Evolutionary conservation across 2,113 vertebrate genomes (phyloP), one percentile per base, ranked within the genome.

Genomic region (Lipotes vexillifer): DNA sequence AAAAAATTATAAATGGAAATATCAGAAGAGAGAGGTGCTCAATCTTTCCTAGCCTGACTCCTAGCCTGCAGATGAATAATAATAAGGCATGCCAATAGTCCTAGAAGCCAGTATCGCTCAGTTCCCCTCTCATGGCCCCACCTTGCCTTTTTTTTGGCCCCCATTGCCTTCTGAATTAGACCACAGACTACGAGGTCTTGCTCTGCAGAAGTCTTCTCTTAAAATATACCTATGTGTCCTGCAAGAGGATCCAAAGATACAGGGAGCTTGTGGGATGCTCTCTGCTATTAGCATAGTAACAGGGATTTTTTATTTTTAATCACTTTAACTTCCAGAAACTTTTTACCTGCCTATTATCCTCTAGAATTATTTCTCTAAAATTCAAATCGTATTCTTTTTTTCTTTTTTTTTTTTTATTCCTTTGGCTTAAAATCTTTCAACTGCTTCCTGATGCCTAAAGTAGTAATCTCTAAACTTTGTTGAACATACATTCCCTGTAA

Each of bases 331-430:
- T 77, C 25, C 17, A 86, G 72, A 27, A 46, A 25, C 14, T 86
- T 85, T 92, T 8, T 38, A 29, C 46, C 46, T 68, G 12, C 36
- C 20, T 74, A 3, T 11, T 86, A 15, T 33, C n/a, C 29, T 65
- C 71, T 59, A 91, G 38, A 33, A 78, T 90, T 97, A 38, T 63
- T 41, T 94, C 95, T 85, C 66, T 89, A 61, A 93, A 95, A 55
- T 94, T 94, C 9, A 84, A 49, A 65, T 90, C 52, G 89, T 63
- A 52, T 68, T 75, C 61, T 57, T 63, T 88, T 87, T 57, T n/a
- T 44, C 4, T 81, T 93, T 29, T 59, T 69, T 93, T 89, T 81
- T 59, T 38, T 93, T 86, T 69, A 75, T 49, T 95, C 11, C 65
- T 96, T 92, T 90, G 38, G 55, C 72, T 88, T 69, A 95, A 87